Base-by-base conservation (phyloP, 2,888 invertebrate genomes). In the Ochropacha duplaris region DNA sequence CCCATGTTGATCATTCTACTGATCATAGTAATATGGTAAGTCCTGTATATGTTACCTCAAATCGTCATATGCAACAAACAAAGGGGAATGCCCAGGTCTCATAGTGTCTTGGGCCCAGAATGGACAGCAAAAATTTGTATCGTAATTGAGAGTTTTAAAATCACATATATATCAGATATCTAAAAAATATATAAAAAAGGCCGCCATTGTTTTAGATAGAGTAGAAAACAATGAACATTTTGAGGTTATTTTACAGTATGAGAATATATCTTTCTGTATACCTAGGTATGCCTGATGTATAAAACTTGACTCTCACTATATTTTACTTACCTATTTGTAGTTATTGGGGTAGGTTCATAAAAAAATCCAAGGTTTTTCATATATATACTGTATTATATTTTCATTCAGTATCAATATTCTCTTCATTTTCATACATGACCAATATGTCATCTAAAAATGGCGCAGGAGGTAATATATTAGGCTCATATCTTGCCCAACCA, bases 381-480 rank as follows among this genome's bases (percentile, higher is more conserved):
- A 12, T 34, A 2, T 34, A 34, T 34, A 34, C 9, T 34, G 31
- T 34, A 4, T 34, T 34, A n/a, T 9, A 34, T 34, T 12, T 2
- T 34, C 31, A 34, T 11, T 8, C 12, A n/a, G n/a, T n/a, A n/a
- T n/a, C n/a, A n/a, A n/a, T n/a, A n/a, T n/a, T n/a, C n/a, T n/a
- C n/a, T n/a, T n/a, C n/a, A n/a, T n/a, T n/a, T n/a, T n/a, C n/a
- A n/a, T n/a, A n/a, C n/a, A n/a, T n/a, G n/a, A n/a, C 31, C 55
- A 56, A 36, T 55, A 56, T 50, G 34, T 50, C 24, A 50, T 56
- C 50, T 34, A 56, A 36, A 16, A 56, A 56, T 22, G 50, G 50
- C 34, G 56, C 50, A 22, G 56, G 56, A 50, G 56, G 56, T 14
- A 56, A 50, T 36, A 50, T 34, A 36, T 56, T 56, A n/a, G 56